Conservation (phyloP, 2,113 vertebrate genomes). For the Oncorhynchus gorbuscha region DNA sequence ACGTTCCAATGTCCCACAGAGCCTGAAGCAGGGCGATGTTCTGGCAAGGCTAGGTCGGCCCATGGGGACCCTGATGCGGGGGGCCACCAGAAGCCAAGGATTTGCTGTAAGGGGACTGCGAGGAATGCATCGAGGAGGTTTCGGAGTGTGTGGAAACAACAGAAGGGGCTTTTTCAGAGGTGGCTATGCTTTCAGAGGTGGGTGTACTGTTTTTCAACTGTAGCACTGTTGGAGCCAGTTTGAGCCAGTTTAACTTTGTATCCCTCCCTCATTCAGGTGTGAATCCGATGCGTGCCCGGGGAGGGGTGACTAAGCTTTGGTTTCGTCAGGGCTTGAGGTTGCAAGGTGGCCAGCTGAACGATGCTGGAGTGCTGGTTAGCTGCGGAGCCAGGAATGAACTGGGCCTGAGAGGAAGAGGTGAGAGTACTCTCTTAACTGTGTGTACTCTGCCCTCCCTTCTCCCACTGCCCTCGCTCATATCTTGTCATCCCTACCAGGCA, state of each 20-base stretch:
- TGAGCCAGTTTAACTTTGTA: too few relatives aligned
- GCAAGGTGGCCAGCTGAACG: not conserved
- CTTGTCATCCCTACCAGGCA: conserved; percentile 54
- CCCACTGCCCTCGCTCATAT: too few relatives aligned
- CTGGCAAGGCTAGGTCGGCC: conserved; percentile 93
- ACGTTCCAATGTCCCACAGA: conserved; percentile 67
- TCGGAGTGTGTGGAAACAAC: conserved; percentile 75
- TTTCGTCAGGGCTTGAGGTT: not conserved
- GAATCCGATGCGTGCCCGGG: not conserved
- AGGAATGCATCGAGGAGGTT: conserved; percentile 80
- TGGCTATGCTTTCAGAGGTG: conserved; percentile 85
- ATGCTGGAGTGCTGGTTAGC: not conserved
- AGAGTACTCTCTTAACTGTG: not conserved
- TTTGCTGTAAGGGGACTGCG: conserved; percentile 78
- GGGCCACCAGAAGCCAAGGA: conserved; percentile 78
- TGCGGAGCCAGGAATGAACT: not conserved
- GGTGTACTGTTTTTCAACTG: conserved; percentile 11
- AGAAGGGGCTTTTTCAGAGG: conserved; percentile 81
- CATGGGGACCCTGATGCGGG: conserved; percentile 79
- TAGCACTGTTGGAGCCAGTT: too few relatives aligned
- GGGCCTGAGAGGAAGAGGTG: not conserved
- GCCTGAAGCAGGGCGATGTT: conserved; percentile 96
- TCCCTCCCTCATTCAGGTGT: not conserved
- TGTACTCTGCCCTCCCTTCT: not conserved
- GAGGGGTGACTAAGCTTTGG: not conserved